Evolutionary conservation across 2,113 vertebrate genomes (phyloP), one percentile per base, ranked within the genome.

Genomic region (Perca schrenkii): DNA sequence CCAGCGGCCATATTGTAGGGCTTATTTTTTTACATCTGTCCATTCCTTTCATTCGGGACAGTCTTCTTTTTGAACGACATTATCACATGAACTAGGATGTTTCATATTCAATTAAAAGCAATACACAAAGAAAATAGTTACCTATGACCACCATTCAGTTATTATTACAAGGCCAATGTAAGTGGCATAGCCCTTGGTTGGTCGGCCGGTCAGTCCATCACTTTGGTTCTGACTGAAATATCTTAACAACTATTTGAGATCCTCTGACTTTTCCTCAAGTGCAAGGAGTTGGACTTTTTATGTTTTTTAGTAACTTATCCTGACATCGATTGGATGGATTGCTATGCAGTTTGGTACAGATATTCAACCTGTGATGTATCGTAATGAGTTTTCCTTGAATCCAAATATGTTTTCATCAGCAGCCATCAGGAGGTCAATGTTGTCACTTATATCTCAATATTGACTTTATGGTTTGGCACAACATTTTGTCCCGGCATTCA

Each of bases 1-100:
- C 75, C 83, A 49, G 53, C n/a, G 49, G 74, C 86, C 77, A 84
- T 25, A 62, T 54, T 56, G 53, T 46, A 47, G 56, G 31, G 14
- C 34, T 62, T 21, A 3, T 13, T 77, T 69, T 69, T 65, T 73
- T 43, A 75, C 64, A 34, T 78, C 68, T 22, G 16, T 47, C n/a
- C 68, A 15, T 62, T 25, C 34, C 17, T 64, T 53, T 74, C 22
- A 71, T 58, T 25, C 13, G 34, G 19, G 16, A 61, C 3, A 8
- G 21, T 10, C 28, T n/a, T 36, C 6, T 50, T 52, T 40, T 46
- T 31, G 31, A 36, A 47, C 21, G 21, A 11, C 10, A 12, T 47
- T 12, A 14, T 40, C 13, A 17, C n/a, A 28, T 52, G 19, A 54
- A 47, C 3, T 14, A 10, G 19, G 8, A 21, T 68, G 12, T 16